These are phyloP conservation scores for Nannospalax galili DNA, from an alignment of 2,113 vertebrate genomes.

Conservation along the genomic window DNA sequence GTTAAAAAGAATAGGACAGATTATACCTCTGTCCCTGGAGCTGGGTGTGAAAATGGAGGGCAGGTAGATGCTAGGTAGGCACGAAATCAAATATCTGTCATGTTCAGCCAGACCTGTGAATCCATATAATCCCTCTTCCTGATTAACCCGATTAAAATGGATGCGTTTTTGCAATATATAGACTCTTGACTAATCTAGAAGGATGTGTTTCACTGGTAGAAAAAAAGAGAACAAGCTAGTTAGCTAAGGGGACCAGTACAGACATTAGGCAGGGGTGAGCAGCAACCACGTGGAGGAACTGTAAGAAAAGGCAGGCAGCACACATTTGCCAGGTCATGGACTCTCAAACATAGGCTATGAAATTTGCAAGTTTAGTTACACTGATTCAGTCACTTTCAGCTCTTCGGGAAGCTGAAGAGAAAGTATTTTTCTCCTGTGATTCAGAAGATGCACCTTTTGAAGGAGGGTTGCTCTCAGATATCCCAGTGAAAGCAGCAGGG, in stretches of 20 bases:
- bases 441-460: constrained; percentile 27
- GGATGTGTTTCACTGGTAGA: background rate
- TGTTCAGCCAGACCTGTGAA: background rate
- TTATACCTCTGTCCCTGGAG: background rate
- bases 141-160: background rate
- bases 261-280: background rate
- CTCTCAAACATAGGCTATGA: background rate
- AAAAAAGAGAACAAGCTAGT: background rate
- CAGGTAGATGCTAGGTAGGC: background rate
- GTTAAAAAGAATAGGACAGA: background rate
- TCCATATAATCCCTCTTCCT: background rate
- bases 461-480: constrained; percentile 11
- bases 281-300: background rate
- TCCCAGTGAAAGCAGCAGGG: background rate
- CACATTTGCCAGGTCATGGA: background rate
- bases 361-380: background rate
- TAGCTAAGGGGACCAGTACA: background rate
- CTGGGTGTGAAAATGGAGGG: background rate
- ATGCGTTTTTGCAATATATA: background rate
- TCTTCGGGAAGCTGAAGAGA: constrained; percentile 5
- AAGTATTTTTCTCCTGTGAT: constrained; percentile 27
- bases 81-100: background rate
- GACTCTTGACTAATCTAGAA: background rate
- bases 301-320: background rate
- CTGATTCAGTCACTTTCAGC: constrained; percentile 5